Percentiles rank a stretch among this genome's conserved stretches.
Evolutionary conservation across 2,888 invertebrate species (phyloP).

Genomic region (Synanthedon tipuliformis): DNA sequence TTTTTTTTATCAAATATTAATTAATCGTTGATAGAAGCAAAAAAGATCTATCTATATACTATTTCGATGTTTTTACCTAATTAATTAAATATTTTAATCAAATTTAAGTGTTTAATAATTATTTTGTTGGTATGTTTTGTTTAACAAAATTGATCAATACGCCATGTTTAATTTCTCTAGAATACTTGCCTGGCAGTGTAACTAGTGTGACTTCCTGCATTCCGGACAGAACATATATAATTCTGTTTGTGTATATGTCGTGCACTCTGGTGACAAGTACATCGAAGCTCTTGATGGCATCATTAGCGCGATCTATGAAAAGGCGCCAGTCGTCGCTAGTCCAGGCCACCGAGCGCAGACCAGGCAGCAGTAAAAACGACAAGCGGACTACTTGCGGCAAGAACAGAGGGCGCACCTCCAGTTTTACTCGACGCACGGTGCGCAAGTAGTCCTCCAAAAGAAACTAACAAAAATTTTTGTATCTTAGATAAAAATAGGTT

Average conservation of each 20-base stretch:
- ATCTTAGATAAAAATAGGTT: background rate
- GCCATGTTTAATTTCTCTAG: too few relatives aligned
- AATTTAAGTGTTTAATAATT: too few relatives aligned
- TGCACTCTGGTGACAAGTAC: constrained; percentile 81
- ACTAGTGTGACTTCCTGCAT: constrained; percentile 90
- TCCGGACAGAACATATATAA: constrained; percentile 85
- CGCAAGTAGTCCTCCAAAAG: constrained; percentile 81
- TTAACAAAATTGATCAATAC: too few relatives aligned
- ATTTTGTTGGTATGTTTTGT: too few relatives aligned
- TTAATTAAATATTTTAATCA: too few relatives aligned
- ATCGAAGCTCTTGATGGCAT: constrained; percentile 85
- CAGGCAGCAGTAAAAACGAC: constrained; percentile 85
- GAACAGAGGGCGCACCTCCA: constrained; percentile 91
- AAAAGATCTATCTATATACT: too few relatives aligned
- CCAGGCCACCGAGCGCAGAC: constrained; percentile 85
- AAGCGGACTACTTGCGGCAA: constrained; percentile 88
- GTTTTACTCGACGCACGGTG: constrained; percentile 80
- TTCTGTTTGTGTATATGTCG: constrained; percentile 91
- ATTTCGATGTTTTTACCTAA: too few relatives aligned
- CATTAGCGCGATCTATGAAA: constrained; percentile 81
- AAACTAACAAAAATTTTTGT: constrained; percentile 57
- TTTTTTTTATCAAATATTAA: too few relatives aligned
- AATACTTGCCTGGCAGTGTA: constrained; percentile 74
- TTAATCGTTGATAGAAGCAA: too few relatives aligned
- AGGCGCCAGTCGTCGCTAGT: constrained; percentile 84